These are phyloP conservation scores for Ophthalmolycus amberensis DNA, from an alignment of 2,113 vertebrate genomes.

Conservation along the genomic window DNA sequence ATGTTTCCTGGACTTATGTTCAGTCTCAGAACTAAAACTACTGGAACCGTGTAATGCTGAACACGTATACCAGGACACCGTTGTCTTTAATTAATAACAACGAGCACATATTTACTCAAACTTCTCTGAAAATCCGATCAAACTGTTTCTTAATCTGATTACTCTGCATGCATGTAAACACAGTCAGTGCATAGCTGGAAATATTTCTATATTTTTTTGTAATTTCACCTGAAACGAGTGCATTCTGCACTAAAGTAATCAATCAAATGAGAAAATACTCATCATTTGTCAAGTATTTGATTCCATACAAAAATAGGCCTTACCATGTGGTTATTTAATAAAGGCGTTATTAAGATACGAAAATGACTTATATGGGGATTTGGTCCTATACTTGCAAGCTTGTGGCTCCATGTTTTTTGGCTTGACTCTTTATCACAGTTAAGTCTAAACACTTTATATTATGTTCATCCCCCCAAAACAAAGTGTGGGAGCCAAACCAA, in stretches of 20 bases:
- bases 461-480: background rate
- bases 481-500: slow-evolving; percentile 53
- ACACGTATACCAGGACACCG: background rate
- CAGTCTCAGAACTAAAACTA: slow-evolving; percentile 15
- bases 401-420: slow-evolving; percentile 18
- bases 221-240: too few relatives aligned
- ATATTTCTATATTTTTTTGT: too few relatives aligned
- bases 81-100: background rate
- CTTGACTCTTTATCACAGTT: slow-evolving; percentile 30
- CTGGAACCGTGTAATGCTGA: background rate
- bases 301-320: background rate
- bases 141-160: background rate
- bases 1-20: slow-evolving; percentile 16
- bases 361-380: background rate
- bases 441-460: slow-evolving; percentile 27
- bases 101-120: background rate
- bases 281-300: too few relatives aligned
- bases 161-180: background rate
- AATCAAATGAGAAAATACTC: too few relatives aligned
- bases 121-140: background rate
- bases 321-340: background rate
- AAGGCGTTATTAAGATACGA: background rate
- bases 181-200: too few relatives aligned
- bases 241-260: too few relatives aligned
- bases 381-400: background rate